A percentile compares a stretch with the other conserved stretches of the same genome.
phyloP scores from a whole-genome alignment of 2,888 invertebrate genomes.

The Biston betularia region DNA sequence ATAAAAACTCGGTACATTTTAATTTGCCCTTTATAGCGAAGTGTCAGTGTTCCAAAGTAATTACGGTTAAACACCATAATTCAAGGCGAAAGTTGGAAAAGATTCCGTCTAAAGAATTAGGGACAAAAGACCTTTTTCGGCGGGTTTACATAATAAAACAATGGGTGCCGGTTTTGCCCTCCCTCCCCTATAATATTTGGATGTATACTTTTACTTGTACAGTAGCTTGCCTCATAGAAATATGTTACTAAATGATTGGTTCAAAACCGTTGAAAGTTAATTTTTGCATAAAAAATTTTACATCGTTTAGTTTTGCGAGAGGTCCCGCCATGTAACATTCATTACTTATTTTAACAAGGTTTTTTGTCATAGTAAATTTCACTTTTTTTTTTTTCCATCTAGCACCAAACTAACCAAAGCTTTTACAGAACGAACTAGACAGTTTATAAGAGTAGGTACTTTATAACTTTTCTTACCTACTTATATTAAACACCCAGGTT shows the following conservation, averaged over 20 bases:
- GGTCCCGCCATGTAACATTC: no score
- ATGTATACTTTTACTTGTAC: constrained; percentile 6
- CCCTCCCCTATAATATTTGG: constrained; percentile 31
- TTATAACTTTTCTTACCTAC: no score
- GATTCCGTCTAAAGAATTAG: constrained; percentile 74
- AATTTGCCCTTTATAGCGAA: constrained; percentile 54
- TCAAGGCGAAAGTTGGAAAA: constrained; percentile 73
- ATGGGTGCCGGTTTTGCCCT: constrained; percentile 49
- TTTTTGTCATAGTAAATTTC: no score
- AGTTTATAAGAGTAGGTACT: no score
- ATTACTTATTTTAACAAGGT: no score
- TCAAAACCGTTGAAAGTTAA: no score
- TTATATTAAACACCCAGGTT: no score
- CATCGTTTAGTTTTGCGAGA: no score
- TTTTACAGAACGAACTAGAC: no score
- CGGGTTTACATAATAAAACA: constrained; percentile 71
- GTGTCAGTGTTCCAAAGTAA: constrained; percentile 65
- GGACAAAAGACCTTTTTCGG: constrained; percentile 61
- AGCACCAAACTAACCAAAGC: no score
- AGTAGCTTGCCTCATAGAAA: constrained; percentile 13
- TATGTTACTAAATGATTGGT: neutral
- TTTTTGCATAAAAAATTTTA: no score
- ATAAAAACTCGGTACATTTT: constrained; percentile 49
- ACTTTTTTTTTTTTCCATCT: no score
- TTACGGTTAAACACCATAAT: constrained; percentile 75